These are phyloP conservation scores for Ectemnius lituratus DNA, from an alignment of 2,888 invertebrate species.

Conservation along the genomic window DNA sequence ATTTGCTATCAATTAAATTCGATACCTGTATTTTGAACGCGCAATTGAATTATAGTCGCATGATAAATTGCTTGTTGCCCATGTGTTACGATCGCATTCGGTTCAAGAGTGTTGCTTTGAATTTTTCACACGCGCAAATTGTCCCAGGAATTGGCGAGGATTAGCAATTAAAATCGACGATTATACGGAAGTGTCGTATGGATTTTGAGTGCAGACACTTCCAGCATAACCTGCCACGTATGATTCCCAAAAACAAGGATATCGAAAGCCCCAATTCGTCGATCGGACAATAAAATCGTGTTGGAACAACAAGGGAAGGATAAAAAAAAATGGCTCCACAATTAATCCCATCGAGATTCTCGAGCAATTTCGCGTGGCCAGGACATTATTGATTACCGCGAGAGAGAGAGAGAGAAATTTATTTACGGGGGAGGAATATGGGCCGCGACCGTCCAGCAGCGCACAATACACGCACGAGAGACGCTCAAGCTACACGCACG, in stretches of 20 bases:
- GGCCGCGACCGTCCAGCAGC: not conserved
- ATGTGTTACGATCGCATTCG: no score
- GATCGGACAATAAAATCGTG: slow-evolving; percentile 31
- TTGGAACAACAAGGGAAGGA: not conserved
- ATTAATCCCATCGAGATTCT: slow-evolving; percentile 27
- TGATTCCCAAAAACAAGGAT: not conserved
- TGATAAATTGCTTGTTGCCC: slow-evolving; percentile 1
- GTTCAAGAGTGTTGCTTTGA: no score
- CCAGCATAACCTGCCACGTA: not conserved
- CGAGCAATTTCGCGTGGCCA: slow-evolving; percentile 17
- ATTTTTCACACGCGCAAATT: not conserved
- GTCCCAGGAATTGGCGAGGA: no score
- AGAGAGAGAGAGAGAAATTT: slow-evolving; percentile 16
- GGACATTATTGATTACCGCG: slow-evolving; percentile 36
- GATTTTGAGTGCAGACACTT: no score
- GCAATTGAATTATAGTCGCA: no score
- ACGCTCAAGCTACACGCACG: not conserved
- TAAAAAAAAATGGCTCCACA: slow-evolving; percentile 21
- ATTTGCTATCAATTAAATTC: not conserved
- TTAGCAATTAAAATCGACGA: no score
- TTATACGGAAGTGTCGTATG: no score
- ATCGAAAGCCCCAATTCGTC: slow-evolving; percentile 30
- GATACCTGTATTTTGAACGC: not conserved
- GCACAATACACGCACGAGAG: slow-evolving; percentile 2
- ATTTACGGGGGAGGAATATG: slow-evolving; percentile 13